Percentiles rank a stretch among this genome's conserved stretches.
Conservation (phyloP, 35 echinoderm and acorn worm genomes). For the Ophiothrix spiculata region DNA sequence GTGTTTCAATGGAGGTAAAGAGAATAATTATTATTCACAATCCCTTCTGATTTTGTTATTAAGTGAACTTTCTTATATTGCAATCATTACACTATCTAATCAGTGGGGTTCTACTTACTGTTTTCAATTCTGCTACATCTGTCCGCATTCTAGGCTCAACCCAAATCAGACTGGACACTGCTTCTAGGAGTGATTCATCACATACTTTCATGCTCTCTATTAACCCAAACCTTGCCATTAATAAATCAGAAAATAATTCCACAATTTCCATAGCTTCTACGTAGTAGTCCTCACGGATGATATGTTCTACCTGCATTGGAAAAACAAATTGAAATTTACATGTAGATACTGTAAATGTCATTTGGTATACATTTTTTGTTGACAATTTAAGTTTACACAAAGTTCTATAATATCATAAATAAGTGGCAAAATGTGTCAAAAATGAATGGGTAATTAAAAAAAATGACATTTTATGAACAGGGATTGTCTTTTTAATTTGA, state of each 20-base stretch:
- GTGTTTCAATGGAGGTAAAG: no score
- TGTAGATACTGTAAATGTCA: background rate
- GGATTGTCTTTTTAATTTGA: no score
- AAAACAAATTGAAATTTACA: background rate
- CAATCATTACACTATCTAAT: background rate
- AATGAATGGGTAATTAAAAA: no score
- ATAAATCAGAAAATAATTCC: slow-evolving; percentile 86
- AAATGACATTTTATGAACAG: no score
- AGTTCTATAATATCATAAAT: background rate
- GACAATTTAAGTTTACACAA: background rate
- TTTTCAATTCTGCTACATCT: slow-evolving; percentile 84
- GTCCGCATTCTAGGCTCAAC: slow-evolving; percentile 78
- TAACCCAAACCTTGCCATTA: slow-evolving; percentile 83
- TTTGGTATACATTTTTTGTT: no score
- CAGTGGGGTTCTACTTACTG: slow-evolving; percentile 37
- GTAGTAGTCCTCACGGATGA: slow-evolving; percentile 97
- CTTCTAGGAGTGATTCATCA: slow-evolving; percentile 65
- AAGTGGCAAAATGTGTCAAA: no score
- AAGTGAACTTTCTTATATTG: no score
- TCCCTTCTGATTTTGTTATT: no score
- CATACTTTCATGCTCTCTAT: slow-evolving; percentile 67
- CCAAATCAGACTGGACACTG: slow-evolving; percentile 85
- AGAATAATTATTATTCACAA: no score
- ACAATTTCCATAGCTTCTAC: slow-evolving; percentile 98
- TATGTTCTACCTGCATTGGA: slow-evolving; percentile 89